Conservation (phyloP, 2,888 invertebrate species). For the Hesperia comma region DNA sequence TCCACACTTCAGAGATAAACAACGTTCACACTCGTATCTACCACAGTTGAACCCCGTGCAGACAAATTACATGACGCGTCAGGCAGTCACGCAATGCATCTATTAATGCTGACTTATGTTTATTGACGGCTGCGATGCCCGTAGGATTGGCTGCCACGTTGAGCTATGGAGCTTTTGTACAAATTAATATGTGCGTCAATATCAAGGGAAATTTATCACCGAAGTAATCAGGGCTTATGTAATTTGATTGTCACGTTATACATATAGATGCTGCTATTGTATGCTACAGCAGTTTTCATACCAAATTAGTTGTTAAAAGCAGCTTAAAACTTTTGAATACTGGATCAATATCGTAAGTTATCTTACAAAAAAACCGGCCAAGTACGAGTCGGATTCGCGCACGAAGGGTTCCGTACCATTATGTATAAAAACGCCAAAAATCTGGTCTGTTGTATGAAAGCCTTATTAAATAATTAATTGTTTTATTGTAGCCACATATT, state of each 20-base stretch:
- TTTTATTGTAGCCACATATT: too few relatives aligned
- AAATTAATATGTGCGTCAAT: constrained; percentile 21
- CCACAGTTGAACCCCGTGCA: neutral
- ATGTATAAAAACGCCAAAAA: too few relatives aligned
- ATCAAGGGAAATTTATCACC: constrained; percentile 24
- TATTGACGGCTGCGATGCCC: constrained; percentile 26
- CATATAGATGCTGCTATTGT: too few relatives aligned
- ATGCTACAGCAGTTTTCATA: too few relatives aligned
- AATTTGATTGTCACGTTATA: neutral
- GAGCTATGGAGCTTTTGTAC: constrained; percentile 21
- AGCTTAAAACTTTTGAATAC: too few relatives aligned
- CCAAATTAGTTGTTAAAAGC: too few relatives aligned
- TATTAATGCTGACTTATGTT: constrained; percentile 37
- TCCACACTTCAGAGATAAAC: neutral
- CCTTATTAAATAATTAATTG: too few relatives aligned
- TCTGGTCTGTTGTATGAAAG: too few relatives aligned
- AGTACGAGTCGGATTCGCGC: too few relatives aligned
- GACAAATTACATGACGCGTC: constrained; percentile 23
- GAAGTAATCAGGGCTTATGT: constrained; percentile 5
- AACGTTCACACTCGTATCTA: constrained; percentile 1
- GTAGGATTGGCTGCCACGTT: constrained; percentile 26
- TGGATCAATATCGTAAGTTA: too few relatives aligned
- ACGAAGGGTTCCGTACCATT: too few relatives aligned
- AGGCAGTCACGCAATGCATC: constrained; percentile 38
- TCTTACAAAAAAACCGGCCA: too few relatives aligned